phyloP scores from a whole-genome alignment of 2,113 vertebrate genomes.

The Pyrgilauda ruficollis region DNA sequence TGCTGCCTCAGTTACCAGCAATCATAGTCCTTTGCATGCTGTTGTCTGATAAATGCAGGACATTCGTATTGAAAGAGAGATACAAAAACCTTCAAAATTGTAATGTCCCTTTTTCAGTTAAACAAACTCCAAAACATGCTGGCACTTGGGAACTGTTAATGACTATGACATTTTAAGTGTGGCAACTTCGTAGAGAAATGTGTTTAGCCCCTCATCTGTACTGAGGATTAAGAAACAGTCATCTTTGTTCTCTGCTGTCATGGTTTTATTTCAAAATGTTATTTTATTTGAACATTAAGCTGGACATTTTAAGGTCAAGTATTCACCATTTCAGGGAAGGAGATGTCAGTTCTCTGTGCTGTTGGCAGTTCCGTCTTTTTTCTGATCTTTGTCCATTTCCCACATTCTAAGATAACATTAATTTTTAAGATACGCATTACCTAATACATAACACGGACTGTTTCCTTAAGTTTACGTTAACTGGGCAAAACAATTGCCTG shows the following conservation, averaged over 20 bases:
- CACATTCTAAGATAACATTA: background rate
- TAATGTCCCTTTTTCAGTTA: background rate
- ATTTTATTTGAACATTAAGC: background rate
- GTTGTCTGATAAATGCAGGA: background rate
- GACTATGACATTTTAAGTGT: background rate
- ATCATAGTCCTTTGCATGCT: background rate
- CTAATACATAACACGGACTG: background rate
- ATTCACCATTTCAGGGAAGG: background rate
- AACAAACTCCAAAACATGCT: background rate
- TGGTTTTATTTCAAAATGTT: background rate
- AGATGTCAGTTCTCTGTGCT: background rate
- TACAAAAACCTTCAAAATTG: background rate
- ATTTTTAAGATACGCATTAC: background rate
- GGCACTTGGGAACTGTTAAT: background rate
- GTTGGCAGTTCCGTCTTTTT: background rate
- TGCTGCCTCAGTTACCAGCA: background rate
- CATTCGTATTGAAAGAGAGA: background rate
- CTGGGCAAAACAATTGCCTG: background rate
- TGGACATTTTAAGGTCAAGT: background rate
- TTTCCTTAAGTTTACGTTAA: background rate
- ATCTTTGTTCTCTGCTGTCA: background rate
- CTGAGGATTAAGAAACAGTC: background rate
- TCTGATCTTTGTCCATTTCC: background rate
- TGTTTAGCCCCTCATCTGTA: background rate
- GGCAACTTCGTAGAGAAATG: background rate